Conservation (phyloP, 2,888 invertebrate genomes). For the Ichneumon xanthorius region DNA sequence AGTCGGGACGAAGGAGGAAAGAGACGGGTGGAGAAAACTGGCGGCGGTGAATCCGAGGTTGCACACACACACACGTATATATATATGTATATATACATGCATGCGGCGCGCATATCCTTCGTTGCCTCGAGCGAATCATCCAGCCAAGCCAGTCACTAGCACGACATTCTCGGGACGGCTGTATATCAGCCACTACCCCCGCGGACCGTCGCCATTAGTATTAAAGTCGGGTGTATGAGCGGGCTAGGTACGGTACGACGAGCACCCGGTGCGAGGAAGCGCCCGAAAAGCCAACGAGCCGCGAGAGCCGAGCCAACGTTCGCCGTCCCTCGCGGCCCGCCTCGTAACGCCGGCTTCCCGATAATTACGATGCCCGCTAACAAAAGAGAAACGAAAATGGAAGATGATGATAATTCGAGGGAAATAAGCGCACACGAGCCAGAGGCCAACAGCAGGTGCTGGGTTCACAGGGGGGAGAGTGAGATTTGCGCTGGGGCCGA, state of each 20-base stretch:
- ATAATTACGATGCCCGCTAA: slow-evolving; percentile 66
- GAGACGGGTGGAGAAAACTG: slow-evolving; percentile 47
- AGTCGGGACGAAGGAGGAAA: slow-evolving; percentile 21
- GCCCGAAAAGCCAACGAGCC: slow-evolving; percentile 59
- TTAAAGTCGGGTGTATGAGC: slow-evolving; percentile 49
- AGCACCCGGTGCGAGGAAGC: slow-evolving; percentile 12
- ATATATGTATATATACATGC: neutral
- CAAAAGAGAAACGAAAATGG: slow-evolving; percentile 63
- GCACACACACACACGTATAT: too few relatives aligned
- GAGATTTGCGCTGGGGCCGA: neutral
- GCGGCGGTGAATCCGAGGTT: slow-evolving; percentile 37
- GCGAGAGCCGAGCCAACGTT: slow-evolving; percentile 58
- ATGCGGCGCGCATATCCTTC: slow-evolving; percentile 56
- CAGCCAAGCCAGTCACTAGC: slow-evolving; percentile 49
- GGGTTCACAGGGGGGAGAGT: neutral
- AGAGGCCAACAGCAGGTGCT: slow-evolving; percentile 13
- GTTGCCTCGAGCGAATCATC: slow-evolving; percentile 58
- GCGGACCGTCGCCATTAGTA: slow-evolving; percentile 54
- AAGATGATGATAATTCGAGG: slow-evolving; percentile 63
- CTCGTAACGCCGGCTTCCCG: slow-evolving; percentile 49
- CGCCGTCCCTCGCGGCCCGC: slow-evolving; percentile 49
- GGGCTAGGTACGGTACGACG: neutral
- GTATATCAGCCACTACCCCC: slow-evolving; percentile 17
- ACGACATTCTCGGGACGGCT: slow-evolving; percentile 56
- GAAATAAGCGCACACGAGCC: slow-evolving; percentile 62